Conservation (phyloP, 2,113 vertebrate genomes). For the Ornithorhynchus anatinus region DNA sequence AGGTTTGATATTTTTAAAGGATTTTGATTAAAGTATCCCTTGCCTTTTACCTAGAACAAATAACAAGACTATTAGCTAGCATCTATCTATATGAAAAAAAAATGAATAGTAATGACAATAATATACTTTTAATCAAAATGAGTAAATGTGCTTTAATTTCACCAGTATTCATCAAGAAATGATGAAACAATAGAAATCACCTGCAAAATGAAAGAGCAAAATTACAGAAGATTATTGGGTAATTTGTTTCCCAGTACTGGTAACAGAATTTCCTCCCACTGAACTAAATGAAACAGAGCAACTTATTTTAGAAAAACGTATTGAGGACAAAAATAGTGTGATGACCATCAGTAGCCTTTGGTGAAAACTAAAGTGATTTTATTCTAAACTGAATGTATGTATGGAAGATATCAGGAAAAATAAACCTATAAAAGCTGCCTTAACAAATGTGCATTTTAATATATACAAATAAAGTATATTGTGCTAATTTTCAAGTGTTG, state of each 20-base stretch:
- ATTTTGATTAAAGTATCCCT: too few relatives aligned
- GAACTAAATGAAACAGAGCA: slow-evolving; percentile 20
- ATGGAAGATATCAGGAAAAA: background rate
- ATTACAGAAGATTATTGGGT: background rate
- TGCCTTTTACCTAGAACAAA: too few relatives aligned
- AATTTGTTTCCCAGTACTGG: background rate
- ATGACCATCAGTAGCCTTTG: background rate
- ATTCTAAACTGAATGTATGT: background rate
- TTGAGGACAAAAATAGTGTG: background rate
- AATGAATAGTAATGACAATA: too few relatives aligned
- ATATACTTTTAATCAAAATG: too few relatives aligned
- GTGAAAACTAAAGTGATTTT: background rate
- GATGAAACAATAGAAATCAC: background rate
- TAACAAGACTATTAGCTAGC: too few relatives aligned
- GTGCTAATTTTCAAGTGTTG: background rate
- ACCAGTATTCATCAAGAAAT: too few relatives aligned
- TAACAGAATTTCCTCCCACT: slow-evolving; percentile 6
- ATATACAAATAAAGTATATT: background rate
- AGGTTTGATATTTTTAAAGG: too few relatives aligned
- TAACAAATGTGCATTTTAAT: background rate
- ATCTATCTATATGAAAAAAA: too few relatives aligned
- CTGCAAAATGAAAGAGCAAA: background rate
- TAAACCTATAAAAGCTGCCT: background rate
- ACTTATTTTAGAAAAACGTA: slow-evolving; percentile 2
- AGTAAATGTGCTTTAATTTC: too few relatives aligned